Conservation (phyloP, 2,113 vertebrate genomes). For the Sigmodon hispidus region DNA sequence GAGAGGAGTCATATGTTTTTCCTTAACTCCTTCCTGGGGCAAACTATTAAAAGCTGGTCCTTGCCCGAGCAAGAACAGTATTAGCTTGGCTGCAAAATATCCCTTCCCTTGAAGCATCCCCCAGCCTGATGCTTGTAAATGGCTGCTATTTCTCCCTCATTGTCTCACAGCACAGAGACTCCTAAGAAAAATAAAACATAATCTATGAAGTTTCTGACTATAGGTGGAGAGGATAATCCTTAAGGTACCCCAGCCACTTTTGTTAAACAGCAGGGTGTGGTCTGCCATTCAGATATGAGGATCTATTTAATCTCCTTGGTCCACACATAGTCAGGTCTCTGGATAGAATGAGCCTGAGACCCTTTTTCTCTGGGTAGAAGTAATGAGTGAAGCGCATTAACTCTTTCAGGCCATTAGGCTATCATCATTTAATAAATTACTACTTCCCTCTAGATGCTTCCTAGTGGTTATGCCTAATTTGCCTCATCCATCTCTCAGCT, state of each 20-base stretch:
- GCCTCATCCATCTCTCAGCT: conserved; percentile 50
- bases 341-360: neutral
- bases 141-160: neutral
- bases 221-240: neutral
- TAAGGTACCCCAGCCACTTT: neutral
- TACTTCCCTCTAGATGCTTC: conserved; percentile 47
- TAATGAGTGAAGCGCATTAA: conserved; percentile 56
- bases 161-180: neutral
- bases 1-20: neutral
- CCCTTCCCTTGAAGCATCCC: neutral
- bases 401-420: conserved; percentile 71
- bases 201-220: neutral
- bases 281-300: neutral
- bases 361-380: conserved; percentile 21
- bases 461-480: conserved; percentile 50
- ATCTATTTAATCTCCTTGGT: neutral
- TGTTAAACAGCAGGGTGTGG: neutral
- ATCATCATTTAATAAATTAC: conserved; percentile 68
- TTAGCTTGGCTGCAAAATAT: neutral
- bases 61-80: neutral
- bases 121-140: neutral
- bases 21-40: neutral
- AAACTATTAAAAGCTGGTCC: neutral
- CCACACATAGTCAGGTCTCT: neutral
- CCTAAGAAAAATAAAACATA: neutral